These are phyloP conservation scores for Pipistrellus nathusii DNA, from an alignment of 2,797 vertebrate genomes.

Conservation along the genomic window DNA sequence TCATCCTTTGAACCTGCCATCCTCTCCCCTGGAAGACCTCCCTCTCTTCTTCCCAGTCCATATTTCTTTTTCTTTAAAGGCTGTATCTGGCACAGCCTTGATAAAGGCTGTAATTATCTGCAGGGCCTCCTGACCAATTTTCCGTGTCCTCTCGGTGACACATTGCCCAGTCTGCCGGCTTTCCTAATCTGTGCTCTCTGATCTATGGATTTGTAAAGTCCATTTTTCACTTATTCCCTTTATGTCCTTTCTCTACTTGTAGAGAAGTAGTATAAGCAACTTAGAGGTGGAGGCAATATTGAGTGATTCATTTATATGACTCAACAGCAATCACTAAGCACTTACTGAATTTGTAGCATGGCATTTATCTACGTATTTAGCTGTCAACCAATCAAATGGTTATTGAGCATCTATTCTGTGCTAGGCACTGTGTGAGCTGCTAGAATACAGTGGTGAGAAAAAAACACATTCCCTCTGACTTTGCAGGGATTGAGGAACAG, in stretches of 20 bases:
- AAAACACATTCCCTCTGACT: background rate
- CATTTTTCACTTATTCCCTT: background rate
- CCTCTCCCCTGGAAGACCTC: background rate
- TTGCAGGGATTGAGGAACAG: background rate
- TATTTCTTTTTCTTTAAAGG: background rate
- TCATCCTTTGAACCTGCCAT: background rate
- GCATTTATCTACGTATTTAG: background rate
- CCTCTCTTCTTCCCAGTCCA: background rate
- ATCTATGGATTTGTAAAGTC: background rate
- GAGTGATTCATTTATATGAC: slow-evolving; percentile 50
- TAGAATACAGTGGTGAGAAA: background rate
- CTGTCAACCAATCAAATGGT: background rate
- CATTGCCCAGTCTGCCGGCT: background rate
- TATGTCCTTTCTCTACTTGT: background rate
- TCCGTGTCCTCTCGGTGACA: background rate
- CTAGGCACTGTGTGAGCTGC: background rate
- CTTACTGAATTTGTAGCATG: slow-evolving; percentile 11
- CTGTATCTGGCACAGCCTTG: background rate
- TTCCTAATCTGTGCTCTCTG: slow-evolving; percentile 9
- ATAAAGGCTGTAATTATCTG: background rate
- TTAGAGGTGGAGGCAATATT: slow-evolving; percentile 3
- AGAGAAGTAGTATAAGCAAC: background rate
- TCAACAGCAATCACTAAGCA: background rate
- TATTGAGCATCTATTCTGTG: background rate
- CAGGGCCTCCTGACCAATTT: background rate